Evolutionary conservation across 64 coral and sea anemone species (phyloP), one percentile per base, ranked within the genome.

Genomic region (Acropora tenuis): DNA sequence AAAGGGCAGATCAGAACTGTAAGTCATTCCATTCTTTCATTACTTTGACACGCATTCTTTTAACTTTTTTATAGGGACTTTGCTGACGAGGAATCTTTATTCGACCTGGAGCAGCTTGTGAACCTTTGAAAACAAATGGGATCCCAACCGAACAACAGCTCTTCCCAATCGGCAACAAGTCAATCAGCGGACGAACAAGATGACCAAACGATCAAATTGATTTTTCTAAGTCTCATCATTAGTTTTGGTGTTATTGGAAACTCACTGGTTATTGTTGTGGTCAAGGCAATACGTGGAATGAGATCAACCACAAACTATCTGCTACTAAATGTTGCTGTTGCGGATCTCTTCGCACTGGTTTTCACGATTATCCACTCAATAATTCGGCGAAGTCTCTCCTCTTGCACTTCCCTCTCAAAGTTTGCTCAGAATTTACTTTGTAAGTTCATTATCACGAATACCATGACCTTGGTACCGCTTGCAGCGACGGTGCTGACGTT

Each of bases 401-500:
- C 69, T 58, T 78, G 69, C 50, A 0, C 1, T 1, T 53, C 50
- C 50, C 9, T 53, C 50, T 30, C 19, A 7, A 75, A 75, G 12
- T 6, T 12, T 4, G 18, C 86, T 11, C 60, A 75, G 0, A 86
- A 66, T 16, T 91, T 91, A 50, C 83, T 95, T 43, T 95, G 94
- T 82, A 95, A 90, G 47, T 95, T 95, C 48, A 18, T 95, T 6
- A 88, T 55, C 18, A 66, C 79, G 11, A 95, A 95, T 40, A 88
- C 52, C 20, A 11, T 95, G 6, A 77, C 84, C 2, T 55, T 80
- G 85, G 48, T 95, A 3, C 82, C 94, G 12, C 65, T 85, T 40
- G 43, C 86, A 16, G 89, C 82, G 1, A 92, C 89, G 0, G 43
- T 52, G n/a, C 12, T 89, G 10, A 94, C 93, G 1, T 61, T 94